Percentiles rank a stretch among this genome's conserved stretches.
These are phyloP conservation scores for Istiophorus platypterus DNA, from an alignment of 2,113 vertebrate species.

Conservation along the genomic window DNA sequence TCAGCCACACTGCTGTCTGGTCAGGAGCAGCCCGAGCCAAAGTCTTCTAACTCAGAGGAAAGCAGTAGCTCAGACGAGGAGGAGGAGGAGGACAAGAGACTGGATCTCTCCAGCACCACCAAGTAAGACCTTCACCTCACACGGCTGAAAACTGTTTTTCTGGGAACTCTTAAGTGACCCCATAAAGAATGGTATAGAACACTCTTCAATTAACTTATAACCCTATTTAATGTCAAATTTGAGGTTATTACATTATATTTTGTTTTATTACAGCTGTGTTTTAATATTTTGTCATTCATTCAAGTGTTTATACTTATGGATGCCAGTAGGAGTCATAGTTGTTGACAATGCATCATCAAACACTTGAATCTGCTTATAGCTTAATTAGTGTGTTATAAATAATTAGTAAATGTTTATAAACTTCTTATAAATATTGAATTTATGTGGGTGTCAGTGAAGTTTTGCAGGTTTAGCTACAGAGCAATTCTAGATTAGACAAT, in stretches of 20 bases:
- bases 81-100: conserved; percentile 83
- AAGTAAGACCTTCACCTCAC: conserved; percentile 75
- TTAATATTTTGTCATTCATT: background rate
- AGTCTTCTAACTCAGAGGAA: conserved; percentile 53
- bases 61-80: conserved; percentile 84
- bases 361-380: too few species aligned
- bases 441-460: background rate
- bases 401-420: background rate
- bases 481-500: too few species aligned
- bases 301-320: background rate
- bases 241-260: background rate
- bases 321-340: background rate
- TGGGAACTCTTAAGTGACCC: too few species aligned
- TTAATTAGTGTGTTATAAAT: too few species aligned
- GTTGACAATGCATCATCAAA: background rate
- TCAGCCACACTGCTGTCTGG: conserved; percentile 86
- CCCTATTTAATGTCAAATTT: background rate
- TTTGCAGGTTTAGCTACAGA: background rate
- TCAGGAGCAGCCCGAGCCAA: conserved; percentile 78
- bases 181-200: background rate
- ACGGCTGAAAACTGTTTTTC: background rate
- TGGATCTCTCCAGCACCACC: conserved; percentile 86
- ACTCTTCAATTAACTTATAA: background rate
- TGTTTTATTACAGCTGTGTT: background rate
- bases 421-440: background rate